Evolutionary conservation across 2,113 vertebrate genomes (phyloP).

Genomic region (Equus przewalskii): DNA sequence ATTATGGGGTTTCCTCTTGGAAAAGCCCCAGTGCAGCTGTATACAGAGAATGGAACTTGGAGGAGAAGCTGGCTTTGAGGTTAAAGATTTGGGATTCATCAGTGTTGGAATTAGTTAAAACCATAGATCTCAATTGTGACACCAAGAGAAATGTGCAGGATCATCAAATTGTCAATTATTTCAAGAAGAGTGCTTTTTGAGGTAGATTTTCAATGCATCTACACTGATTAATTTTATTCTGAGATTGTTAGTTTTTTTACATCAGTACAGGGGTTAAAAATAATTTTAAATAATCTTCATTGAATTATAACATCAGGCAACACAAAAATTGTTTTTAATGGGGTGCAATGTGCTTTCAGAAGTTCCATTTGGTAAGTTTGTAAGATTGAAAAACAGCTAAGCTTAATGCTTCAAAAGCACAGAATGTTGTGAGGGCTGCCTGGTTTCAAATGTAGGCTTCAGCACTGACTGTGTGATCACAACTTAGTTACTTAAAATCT

Average conservation of each 20-base stretch:
- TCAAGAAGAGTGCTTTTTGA: not conserved
- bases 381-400: not conserved
- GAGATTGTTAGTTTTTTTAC: constrained; percentile 29
- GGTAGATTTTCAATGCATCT: constrained; percentile 22
- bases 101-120: not conserved
- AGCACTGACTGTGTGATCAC: not conserved
- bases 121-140: not conserved
- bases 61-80: not conserved
- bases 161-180: constrained; percentile 12
- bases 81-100: not conserved
- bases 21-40: not conserved
- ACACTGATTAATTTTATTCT: not conserved
- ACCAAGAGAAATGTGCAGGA: not conserved
- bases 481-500: not conserved
- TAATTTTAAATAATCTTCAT: constrained; percentile 57
- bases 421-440: not conserved
- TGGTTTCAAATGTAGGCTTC: not conserved
- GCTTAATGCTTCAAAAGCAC: not conserved
- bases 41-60: not conserved
- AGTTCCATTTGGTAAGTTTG: not conserved
- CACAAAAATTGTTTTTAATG: constrained; percentile 39
- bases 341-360: not conserved
- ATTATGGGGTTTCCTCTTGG: not conserved
- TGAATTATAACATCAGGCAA: constrained; percentile 13
- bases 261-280: not conserved